Percentiles rank a stretch among this genome's conserved stretches.
phyloP scores from a whole-genome alignment of 2,888 invertebrate species.

The Pristionchus mayeri region DNA sequence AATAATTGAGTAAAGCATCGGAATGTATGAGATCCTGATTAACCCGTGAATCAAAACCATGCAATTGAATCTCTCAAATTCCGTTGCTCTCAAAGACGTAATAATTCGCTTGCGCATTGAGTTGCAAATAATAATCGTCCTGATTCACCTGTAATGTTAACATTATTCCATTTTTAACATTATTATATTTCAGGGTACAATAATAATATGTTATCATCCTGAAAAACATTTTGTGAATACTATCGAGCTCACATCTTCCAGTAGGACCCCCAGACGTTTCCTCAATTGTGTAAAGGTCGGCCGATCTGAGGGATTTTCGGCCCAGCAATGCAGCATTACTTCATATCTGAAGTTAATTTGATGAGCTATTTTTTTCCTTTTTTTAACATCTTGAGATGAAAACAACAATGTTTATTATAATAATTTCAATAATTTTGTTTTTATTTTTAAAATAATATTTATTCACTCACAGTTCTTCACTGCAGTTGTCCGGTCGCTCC shows the following conservation, averaged over 20 bases:
- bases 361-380: too few relatives aligned
- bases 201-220: too few relatives aligned
- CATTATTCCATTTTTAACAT: neutral
- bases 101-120: neutral
- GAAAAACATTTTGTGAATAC: too few relatives aligned
- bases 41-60: too few relatives aligned
- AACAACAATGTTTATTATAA: too few relatives aligned
- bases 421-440: too few relatives aligned
- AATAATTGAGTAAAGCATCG: too few relatives aligned
- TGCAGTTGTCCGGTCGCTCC: constrained; percentile 29
- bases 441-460: neutral
- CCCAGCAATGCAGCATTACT: constrained; percentile 4
- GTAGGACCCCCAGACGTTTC: neutral
- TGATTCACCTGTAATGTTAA: neutral
- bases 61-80: too few relatives aligned
- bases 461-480: neutral
- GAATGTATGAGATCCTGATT: too few relatives aligned
- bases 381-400: too few relatives aligned
- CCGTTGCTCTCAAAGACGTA: too few relatives aligned
- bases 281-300: neutral
- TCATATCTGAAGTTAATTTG: neutral
- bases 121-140: constrained; percentile 14
- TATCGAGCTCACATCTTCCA: neutral
- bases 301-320: neutral
- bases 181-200: neutral